Evolutionary conservation across 2,797 vertebrate species (phyloP).

Genomic region (Rachycentron canadum): DNA sequence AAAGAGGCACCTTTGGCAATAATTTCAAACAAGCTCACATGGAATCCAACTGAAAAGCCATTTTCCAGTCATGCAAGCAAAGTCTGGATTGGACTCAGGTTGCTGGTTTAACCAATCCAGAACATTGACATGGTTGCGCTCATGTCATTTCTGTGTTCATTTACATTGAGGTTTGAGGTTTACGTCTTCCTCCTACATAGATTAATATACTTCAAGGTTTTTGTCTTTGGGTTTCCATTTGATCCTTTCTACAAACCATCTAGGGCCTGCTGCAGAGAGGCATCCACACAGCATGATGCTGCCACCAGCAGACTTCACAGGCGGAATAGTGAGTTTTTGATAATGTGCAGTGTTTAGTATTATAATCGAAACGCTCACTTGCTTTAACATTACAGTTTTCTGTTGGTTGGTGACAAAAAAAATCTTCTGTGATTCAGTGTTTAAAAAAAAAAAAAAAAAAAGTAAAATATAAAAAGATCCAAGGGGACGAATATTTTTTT

Average conservation of each 20-base stretch:
- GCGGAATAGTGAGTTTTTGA: conserved; percentile 13
- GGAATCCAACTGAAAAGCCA: conserved; percentile 7
- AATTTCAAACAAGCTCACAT: conserved; percentile 7
- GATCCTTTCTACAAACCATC: conserved; percentile 4
- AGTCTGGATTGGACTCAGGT: not conserved
- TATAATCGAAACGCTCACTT: not conserved
- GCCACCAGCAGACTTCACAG: conserved; percentile 53
- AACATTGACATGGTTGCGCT: not conserved
- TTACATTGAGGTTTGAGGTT: not conserved
- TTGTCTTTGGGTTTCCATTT: conserved; percentile 17
- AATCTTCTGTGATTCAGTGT: conserved; percentile 30
- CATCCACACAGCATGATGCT: conserved; percentile 55
- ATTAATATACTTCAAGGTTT: not conserved
- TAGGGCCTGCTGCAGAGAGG: conserved; percentile 10
- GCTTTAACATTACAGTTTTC: conserved; percentile 1
- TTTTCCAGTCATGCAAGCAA: not conserved
- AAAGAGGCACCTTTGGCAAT: conserved; percentile 43
- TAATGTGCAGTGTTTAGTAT: conserved; percentile 14
- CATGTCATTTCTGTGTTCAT: not conserved
- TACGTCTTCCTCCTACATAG: not conserved
- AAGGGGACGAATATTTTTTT: conserved; percentile 40
- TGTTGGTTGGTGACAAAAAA: conserved; percentile 4
- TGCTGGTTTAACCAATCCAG: not conserved
- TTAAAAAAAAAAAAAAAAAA: conserved; percentile 39
- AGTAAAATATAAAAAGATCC: conserved; percentile 42